These are phyloP conservation scores for Poeciliopsis turneri DNA, from an alignment of 2,797 vertebrate species.

Conservation along the genomic window DNA sequence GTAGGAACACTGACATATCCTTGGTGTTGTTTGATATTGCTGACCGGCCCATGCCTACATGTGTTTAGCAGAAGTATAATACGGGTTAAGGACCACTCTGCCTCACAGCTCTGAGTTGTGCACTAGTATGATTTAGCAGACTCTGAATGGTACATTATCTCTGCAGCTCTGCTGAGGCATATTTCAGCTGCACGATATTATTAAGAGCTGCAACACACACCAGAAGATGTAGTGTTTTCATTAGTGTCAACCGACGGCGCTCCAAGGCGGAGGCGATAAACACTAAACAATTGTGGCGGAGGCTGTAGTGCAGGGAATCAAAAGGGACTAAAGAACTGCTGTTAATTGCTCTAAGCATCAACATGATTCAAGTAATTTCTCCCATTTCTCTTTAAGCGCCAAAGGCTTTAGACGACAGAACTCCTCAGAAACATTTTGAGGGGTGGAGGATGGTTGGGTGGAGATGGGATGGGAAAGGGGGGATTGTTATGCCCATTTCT, in stretches of 20 bases:
- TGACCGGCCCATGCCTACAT: not conserved
- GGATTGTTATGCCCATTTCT: conserved; percentile 58
- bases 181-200: conserved; percentile 81
- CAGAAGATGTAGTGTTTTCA: conserved; percentile 69
- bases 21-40: not conserved
- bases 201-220: conserved; percentile 75
- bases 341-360: conserved; percentile 92
- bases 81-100: conserved; percentile 83
- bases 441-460: conserved; percentile 8
- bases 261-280: conserved; percentile 82
- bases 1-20: not conserved
- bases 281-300: conserved; percentile 83
- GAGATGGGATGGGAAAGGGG: conserved; percentile 8
- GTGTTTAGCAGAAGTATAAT: conserved; percentile 66
- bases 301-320: conserved; percentile 56
- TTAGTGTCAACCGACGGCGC: conserved; percentile 81
- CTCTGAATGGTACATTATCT: conserved; percentile 80
- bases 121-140: conserved; percentile 80
- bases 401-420: conserved; percentile 63
- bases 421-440: conserved; percentile 58
- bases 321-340: conserved; percentile 87
- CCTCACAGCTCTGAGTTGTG: conserved; percentile 76
- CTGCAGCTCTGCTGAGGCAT: conserved; percentile 73
- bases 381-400: conserved; percentile 85
- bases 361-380: conserved; percentile 92